These are phyloP conservation scores for Hypselothyrea guttata DNA, from an alignment of 2,888 invertebrate genomes.

Conservation along the genomic window DNA sequence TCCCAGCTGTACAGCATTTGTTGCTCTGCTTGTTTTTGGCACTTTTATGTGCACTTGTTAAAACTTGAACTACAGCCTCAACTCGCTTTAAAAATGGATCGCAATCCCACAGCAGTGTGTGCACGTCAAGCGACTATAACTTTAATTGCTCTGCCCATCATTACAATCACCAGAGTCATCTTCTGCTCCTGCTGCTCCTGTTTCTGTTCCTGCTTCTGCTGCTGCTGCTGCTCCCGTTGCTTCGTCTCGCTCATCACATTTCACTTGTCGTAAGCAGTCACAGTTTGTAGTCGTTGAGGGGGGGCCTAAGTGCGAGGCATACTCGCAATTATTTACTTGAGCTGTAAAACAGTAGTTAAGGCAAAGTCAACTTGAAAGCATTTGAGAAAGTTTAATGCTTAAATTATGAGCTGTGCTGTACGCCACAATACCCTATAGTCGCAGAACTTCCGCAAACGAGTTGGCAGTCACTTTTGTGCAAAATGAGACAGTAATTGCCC, in stretches of 20 bases:
- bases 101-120: conserved; percentile 5
- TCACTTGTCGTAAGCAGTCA: conserved; percentile 23
- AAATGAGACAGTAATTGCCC: conserved; percentile 74
- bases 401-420: conserved; percentile 64
- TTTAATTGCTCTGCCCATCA: conserved; percentile 75
- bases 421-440: conserved; percentile 19
- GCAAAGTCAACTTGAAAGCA: conserved; percentile 78
- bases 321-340: conserved; percentile 75
- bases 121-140: conserved; percentile 48
- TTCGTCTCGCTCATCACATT: not conserved
- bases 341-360: conserved; percentile 78
- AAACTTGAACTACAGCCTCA: conserved; percentile 34
- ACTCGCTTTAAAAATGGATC: conserved; percentile 37
- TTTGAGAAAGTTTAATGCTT: conserved; percentile 78
- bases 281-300: conserved; percentile 8
- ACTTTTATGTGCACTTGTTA: conserved; percentile 64
- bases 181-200: conserved; percentile 3
- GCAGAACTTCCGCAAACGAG: conserved; percentile 39
- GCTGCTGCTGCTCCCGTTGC: too few species aligned
- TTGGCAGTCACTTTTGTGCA: conserved; percentile 72
- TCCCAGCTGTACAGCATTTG: conserved; percentile 21
- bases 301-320: not conserved
- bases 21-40: conserved; percentile 40
- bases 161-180: conserved; percentile 56
- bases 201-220: too few species aligned